phyloP scores from a whole-genome alignment of 2,113 vertebrate genomes.

The Podilymbus podiceps region DNA sequence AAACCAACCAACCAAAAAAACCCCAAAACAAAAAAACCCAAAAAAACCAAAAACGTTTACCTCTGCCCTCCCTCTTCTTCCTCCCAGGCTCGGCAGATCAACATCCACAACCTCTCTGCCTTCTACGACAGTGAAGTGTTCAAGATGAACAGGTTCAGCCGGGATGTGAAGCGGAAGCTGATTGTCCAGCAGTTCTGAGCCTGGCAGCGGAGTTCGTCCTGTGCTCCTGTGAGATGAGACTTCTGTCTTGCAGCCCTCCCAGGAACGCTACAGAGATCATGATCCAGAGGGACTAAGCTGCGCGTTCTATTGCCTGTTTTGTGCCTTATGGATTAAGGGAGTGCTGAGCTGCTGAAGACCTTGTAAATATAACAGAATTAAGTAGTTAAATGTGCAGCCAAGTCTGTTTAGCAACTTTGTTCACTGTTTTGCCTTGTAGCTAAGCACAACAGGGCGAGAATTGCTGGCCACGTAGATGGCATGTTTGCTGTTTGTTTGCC shows the following conservation, averaged over 20 bases:
- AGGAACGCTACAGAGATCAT: not conserved
- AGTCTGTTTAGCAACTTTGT: not conserved
- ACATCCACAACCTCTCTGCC: conserved; percentile 91
- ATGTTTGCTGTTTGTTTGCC: conserved; percentile 28
- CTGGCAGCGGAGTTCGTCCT: not conserved
- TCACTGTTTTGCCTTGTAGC: conserved; percentile 31
- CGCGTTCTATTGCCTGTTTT: not conserved
- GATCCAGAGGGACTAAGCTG: not conserved
- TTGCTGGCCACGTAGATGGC: not conserved
- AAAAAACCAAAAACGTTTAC: not conserved
- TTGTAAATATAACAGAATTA: conserved; percentile 52
- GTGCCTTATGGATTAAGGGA: not conserved
- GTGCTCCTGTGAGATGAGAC: not conserved
- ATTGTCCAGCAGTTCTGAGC: conserved; percentile 90
- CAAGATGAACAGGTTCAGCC: conserved; percentile 87
- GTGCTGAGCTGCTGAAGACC: conserved; percentile 26
- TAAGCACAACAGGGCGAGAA: conserved; percentile 17
- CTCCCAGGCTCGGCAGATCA: conserved; percentile 91
- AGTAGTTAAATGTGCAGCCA: conserved; percentile 30
- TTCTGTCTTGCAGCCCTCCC: not conserved
- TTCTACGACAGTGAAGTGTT: conserved; percentile 94
- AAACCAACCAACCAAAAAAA: too few relatives aligned
- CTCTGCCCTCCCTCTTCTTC: not conserved
- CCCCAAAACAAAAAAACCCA: too few relatives aligned
- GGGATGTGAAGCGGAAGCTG: conserved; percentile 88